Base-by-base conservation (phyloP, 2,113 vertebrate genomes). In the Hepsetus odoe region DNA sequence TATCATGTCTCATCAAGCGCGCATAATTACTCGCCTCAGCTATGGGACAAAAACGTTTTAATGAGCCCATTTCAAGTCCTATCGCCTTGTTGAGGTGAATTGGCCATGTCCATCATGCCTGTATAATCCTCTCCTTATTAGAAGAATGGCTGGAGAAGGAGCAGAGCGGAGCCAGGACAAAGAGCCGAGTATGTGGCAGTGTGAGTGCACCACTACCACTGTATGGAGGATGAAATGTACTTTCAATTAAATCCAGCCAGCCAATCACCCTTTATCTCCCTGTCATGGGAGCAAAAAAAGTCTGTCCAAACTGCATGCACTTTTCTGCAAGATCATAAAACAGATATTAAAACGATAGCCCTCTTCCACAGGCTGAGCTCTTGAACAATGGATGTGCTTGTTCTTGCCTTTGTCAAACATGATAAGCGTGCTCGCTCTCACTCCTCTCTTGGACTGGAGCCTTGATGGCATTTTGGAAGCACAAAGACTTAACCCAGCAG, bases 221-320 rank as follows among this genome's bases (percentile, higher is more conserved):
- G 51, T 55, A 55, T 24, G 33, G 35, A 59, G 55, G 44, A 77
- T 64, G 70, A 83, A 84, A 79, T 86, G 72, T 81, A 81, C 51
- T 84, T 83, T 81, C 77, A 84, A 88, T 88, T 83, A 85, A 85
- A 85, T 81, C 68, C 80, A 71, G 70, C 73, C 72, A 81, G 44
- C 76, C 67, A 81, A 80, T 85, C 71, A 72, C 40, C 38, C 82
- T 85, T 55, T 80, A 80, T 84, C 78, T 72, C 76, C 30, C 68
- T 77, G 51, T 32, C 67, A 71, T 55, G 77, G 62, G 22, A 64
- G 72, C 26, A 80, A 38, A 70, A 72, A 77, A n/a, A 51, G 55
- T 0, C 61, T 62, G 75, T 12, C 56, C 14, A 59, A 72, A 75
- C 2, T 26, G 30, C 55, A 51, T 33, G 20, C 35, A 67, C 58